A percentile compares a stretch with the other conserved stretches of the same genome.
phyloP scores from a whole-genome alignment of 2,888 invertebrate genomes.

The Acrocera orbiculus region DNA sequence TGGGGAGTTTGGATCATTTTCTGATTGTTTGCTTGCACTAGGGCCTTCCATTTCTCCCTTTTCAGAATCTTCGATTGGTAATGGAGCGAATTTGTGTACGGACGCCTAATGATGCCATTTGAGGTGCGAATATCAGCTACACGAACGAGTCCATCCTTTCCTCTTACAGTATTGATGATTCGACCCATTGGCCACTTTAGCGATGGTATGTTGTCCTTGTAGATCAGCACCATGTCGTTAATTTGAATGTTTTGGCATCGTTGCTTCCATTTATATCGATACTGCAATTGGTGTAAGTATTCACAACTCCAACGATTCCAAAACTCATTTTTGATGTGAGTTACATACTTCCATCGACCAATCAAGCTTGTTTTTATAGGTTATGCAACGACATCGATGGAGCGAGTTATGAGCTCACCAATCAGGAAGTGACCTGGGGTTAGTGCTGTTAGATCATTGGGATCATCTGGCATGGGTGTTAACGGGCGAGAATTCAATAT shows the following conservation, averaged over 20 bases:
- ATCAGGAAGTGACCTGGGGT: background rate
- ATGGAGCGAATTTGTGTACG: background rate
- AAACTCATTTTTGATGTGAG: background rate
- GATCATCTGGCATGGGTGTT: background rate
- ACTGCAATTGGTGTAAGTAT: background rate
- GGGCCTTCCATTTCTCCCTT: no score
- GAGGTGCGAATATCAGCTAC: background rate
- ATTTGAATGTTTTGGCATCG: background rate
- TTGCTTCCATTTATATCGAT: background rate
- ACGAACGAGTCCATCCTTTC: slow-evolving; percentile 13
- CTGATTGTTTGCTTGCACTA: no score
- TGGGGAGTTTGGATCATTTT: no score
- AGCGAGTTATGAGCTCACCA: background rate
- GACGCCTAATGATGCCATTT: background rate
- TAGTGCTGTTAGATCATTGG: background rate
- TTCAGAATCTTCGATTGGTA: no score
- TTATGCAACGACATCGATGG: background rate
- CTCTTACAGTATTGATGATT: slow-evolving; percentile 11
- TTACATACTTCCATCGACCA: background rate
- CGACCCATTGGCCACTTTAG: background rate
- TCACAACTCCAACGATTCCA: background rate
- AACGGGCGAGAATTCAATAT: background rate
- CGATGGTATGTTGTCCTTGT: background rate
- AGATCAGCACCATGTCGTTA: background rate
- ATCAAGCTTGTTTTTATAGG: background rate